Conservation (phyloP, 64 coral and sea anemone genomes). For the Montipora cactus region DNA sequence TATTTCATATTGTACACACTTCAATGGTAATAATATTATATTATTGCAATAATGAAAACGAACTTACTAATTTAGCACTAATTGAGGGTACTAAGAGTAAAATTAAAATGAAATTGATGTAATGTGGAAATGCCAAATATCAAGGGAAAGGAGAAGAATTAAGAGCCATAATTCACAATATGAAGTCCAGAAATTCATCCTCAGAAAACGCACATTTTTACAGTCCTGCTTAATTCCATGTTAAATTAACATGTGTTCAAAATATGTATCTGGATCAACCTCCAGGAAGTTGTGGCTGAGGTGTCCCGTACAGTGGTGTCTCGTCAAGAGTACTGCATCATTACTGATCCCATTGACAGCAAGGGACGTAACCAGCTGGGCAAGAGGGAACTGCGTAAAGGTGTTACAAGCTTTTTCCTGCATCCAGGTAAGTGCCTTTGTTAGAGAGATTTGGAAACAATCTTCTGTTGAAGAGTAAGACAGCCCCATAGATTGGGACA, state of each 20-base stretch:
- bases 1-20: no score
- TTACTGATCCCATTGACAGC: conserved; percentile 81
- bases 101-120: no score
- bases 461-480: neutral
- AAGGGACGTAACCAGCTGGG: conserved; percentile 90
- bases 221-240: no score
- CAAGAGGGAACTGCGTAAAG: conserved; percentile 69
- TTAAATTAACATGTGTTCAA: neutral
- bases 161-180: no score
- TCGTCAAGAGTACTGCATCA: conserved; percentile 81
- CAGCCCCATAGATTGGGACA: neutral
- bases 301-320: conserved; percentile 73
- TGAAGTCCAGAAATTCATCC: no score
- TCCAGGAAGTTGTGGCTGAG: conserved; percentile 75
- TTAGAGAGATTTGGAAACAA: neutral
- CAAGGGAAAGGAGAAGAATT: no score
- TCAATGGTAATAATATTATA: no score
- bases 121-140: no score
- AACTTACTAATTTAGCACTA: no score
- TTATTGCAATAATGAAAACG: no score
- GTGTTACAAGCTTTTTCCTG: conserved; percentile 81
- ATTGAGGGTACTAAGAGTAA: no score
- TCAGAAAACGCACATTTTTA: no score
- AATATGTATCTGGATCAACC: neutral
- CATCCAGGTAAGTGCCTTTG: conserved; percentile 76